Conservation (phyloP, 2,113 vertebrate species). For the Lampris megalopsis region DNA sequence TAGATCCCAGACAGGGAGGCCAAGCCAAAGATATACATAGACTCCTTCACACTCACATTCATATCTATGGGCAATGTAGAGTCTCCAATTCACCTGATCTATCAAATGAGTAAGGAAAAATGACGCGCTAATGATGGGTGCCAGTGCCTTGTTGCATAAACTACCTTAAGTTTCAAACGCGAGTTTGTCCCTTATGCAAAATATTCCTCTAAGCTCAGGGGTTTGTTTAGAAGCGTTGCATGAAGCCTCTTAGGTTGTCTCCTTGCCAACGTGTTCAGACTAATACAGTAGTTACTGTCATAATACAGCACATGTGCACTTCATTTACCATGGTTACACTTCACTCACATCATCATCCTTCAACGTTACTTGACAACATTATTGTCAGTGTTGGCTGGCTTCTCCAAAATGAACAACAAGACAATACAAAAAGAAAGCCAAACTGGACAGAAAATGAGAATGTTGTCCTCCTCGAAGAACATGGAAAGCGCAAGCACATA, state of each 20-base stretch:
- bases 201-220: neutral
- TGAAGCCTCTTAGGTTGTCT: neutral
- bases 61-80: too few relatives aligned
- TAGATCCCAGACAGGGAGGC: too few relatives aligned
- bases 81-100: too few relatives aligned
- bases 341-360: neutral
- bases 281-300: too few relatives aligned
- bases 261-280: too few relatives aligned
- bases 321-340: too few relatives aligned
- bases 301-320: too few relatives aligned
- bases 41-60: too few relatives aligned
- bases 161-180: neutral
- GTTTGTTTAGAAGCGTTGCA: neutral
- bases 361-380: neutral
- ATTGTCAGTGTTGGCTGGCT: neutral
- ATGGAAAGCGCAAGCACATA: neutral
- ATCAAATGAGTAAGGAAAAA: too few relatives aligned
- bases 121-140: too few relatives aligned
- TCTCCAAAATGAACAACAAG: neutral
- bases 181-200: neutral
- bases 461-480: neutral
- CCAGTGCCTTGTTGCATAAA: neutral
- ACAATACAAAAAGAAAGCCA: neutral
- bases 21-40: too few relatives aligned
- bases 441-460: neutral